phyloP scores from a whole-genome alignment of 2,113 vertebrate genomes.

The Sakesphorus luctuosus region DNA sequence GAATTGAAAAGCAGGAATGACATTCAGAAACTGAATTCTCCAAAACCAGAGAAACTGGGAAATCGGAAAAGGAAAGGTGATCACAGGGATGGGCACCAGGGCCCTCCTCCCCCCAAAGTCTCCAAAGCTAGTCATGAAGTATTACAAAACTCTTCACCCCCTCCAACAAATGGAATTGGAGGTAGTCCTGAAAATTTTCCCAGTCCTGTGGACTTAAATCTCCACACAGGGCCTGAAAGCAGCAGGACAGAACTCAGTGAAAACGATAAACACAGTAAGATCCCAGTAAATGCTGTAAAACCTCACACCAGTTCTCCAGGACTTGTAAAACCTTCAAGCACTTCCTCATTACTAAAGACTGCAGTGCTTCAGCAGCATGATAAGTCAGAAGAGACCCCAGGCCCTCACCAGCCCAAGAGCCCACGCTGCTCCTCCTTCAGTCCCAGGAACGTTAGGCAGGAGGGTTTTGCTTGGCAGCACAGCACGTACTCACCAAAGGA shows the following conservation, averaged over 20 bases:
- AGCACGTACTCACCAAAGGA: conserved; percentile 82
- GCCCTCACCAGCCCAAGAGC: conserved; percentile 77
- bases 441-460: conserved; percentile 79
- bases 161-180: conserved; percentile 80
- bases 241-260: conserved; percentile 84
- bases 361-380: conserved; percentile 85
- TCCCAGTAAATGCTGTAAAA: conserved; percentile 86
- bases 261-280: conserved; percentile 89
- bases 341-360: conserved; percentile 82
- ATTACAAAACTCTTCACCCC: conserved; percentile 80
- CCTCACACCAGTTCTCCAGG: conserved; percentile 86
- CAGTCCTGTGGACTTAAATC: conserved; percentile 79
- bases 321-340: conserved; percentile 79
- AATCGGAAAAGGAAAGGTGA: conserved; percentile 85
- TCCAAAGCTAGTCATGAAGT: conserved; percentile 83
- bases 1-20: conserved; percentile 91
- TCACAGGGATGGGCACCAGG: conserved; percentile 79
- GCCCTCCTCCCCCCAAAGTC: conserved; percentile 78
- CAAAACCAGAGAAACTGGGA: conserved; percentile 86
- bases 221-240: conserved; percentile 74
- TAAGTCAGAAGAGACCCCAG: conserved; percentile 76
- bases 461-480: conserved; percentile 79
- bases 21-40: conserved; percentile 90
- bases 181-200: conserved; percentile 81
- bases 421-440: conserved; percentile 79